These are phyloP conservation scores for Mycalesis mineus DNA, from an alignment of 2,888 invertebrate genomes.

Conservation along the genomic window DNA sequence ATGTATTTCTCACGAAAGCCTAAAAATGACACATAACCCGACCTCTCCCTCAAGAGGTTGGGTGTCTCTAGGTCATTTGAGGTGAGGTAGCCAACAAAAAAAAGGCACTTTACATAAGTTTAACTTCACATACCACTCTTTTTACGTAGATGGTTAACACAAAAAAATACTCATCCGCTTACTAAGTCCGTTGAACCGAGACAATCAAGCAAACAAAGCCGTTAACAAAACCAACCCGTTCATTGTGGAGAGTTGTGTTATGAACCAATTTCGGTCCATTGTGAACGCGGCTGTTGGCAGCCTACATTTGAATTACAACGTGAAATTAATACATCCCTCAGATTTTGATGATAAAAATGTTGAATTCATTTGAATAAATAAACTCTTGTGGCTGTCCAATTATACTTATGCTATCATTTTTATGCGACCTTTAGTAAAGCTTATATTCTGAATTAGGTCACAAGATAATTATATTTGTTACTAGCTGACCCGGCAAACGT, in stretches of 20 bases:
- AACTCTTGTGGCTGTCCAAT: neutral
- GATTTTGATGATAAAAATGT: slow-evolving; percentile 5
- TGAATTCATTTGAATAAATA: slow-evolving; percentile 9
- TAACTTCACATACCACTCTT: no score
- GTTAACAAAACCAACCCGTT: neutral
- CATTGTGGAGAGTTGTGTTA: neutral
- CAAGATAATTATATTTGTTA: no score
- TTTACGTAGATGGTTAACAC: no score
- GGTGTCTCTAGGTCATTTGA: no score
- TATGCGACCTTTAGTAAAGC: neutral
- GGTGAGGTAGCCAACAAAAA: no score
- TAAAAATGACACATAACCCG: no score
- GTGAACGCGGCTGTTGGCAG: neutral
- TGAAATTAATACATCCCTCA: slow-evolving; percentile 1
- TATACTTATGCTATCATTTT: neutral
- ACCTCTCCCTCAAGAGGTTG: no score
- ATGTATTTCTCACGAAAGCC: no score
- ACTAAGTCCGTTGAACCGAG: neutral
- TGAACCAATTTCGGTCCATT: neutral
- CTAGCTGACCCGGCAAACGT: no score
- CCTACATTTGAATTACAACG: slow-evolving; percentile 2
- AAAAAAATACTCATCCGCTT: no score
- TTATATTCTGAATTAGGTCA: no score
- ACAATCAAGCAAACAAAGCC: neutral
- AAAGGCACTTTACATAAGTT: no score